Evolutionary conservation across 2,888 invertebrate genomes (phyloP).

Genomic region (Torymus tubicola): DNA sequence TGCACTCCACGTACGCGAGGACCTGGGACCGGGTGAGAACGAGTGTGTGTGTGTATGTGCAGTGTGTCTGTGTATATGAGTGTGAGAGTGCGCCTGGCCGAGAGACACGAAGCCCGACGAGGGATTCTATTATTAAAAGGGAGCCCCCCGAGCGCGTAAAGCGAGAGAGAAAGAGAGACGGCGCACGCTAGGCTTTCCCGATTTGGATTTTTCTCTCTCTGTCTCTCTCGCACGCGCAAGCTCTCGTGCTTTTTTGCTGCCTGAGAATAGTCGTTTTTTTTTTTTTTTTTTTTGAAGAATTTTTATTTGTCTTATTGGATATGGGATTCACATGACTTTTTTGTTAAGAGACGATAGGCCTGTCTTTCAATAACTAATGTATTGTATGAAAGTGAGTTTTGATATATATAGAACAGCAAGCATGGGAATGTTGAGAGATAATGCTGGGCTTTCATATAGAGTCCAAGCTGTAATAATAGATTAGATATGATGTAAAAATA

Average conservation of each 20-base stretch:
- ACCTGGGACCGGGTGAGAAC: conserved; percentile 91
- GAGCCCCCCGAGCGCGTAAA: conserved; percentile 59
- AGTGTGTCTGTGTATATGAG: neutral
- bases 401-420: too few species aligned
- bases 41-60: neutral
- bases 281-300: too few species aligned
- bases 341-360: too few species aligned
- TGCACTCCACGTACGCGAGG: conserved; percentile 96
- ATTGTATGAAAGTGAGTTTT: too few species aligned
- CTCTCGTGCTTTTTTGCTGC: too few species aligned
- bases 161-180: conserved; percentile 61
- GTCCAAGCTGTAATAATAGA: conserved; percentile 18
- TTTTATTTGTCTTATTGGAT: too few species aligned
- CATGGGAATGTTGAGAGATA: neutral
- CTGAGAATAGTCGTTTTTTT: too few species aligned
- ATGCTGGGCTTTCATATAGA: conserved; percentile 3
- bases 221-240: neutral
- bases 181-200: conserved; percentile 49
- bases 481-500: neutral
- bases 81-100: neutral
- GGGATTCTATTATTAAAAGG: conserved; percentile 72
- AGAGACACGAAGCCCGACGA: conserved; percentile 12
- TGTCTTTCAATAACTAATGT: too few species aligned
- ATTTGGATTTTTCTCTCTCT: conserved; percentile 40
- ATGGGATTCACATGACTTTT: too few species aligned